Percentiles rank a stretch among this genome's conserved stretches.
Evolutionary conservation across 2,113 vertebrate genomes (phyloP).

Genomic region (Muntiacus reevesi): DNA sequence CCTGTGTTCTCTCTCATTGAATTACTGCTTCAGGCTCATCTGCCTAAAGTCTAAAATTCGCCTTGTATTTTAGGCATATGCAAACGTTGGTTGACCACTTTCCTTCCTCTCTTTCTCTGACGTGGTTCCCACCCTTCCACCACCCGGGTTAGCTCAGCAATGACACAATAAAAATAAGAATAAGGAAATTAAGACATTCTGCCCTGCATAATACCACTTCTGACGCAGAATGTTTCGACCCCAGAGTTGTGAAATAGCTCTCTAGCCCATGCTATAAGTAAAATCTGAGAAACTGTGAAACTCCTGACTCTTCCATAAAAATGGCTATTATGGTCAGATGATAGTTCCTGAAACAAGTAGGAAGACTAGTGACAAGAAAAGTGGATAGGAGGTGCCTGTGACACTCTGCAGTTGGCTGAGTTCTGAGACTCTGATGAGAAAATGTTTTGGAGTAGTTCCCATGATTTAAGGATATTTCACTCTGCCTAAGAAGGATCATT

Average conservation of each 20-base stretch:
- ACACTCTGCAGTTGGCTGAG: slow-evolving; percentile 28
- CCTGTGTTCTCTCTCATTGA: background rate
- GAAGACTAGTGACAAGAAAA: background rate
- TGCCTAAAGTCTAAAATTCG: background rate
- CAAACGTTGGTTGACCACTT: background rate
- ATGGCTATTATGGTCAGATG: slow-evolving; percentile 1
- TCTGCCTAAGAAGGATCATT: slow-evolving; percentile 34
- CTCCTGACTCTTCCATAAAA: background rate
- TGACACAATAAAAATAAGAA: slow-evolving; percentile 26
- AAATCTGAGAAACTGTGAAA: slow-evolving; percentile 16
- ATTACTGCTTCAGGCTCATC: background rate
- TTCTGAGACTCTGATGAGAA: slow-evolving; percentile 58
- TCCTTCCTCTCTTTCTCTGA: background rate
- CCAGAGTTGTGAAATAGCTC: slow-evolving; percentile 35
- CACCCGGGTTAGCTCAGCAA: slow-evolving; percentile 13
- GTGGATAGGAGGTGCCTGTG: slow-evolving; percentile 38
- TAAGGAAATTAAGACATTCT: slow-evolving; percentile 38
- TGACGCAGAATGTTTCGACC: slow-evolving; percentile 33
- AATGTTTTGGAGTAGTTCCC: slow-evolving; percentile 63
- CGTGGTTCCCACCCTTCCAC: background rate
- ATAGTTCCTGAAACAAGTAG: slow-evolving; percentile 34
- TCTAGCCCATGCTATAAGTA: background rate
- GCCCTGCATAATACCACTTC: background rate
- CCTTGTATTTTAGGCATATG: background rate
- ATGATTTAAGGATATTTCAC: slow-evolving; percentile 43